Conservation (phyloP, 1,140 invertebrate genomes). For the Trichoplusia ni region DNA sequence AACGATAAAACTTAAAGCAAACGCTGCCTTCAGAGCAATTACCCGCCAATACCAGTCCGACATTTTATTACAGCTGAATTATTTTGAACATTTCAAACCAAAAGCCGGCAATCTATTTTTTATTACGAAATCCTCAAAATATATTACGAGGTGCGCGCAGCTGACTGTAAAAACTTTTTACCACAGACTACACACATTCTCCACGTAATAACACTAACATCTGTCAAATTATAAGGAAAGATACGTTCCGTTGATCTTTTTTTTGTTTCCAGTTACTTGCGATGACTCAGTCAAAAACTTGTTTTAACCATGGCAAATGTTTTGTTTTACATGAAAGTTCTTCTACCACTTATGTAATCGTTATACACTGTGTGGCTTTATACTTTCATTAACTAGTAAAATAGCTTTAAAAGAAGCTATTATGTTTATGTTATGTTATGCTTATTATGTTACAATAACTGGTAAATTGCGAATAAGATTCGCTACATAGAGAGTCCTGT, state of each 20-base stretch:
- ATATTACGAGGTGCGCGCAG: slow-evolving; percentile 23
- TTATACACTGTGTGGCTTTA: no score
- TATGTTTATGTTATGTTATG: no score
- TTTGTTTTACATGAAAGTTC: no score
- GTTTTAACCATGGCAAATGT: background rate
- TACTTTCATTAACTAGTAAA: no score
- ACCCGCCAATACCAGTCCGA: slow-evolving; percentile 73
- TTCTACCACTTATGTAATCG: no score
- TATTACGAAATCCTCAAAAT: slow-evolving; percentile 59
- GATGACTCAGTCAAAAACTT: slow-evolving; percentile 2
- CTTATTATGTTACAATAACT: no score
- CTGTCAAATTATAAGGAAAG: slow-evolving; percentile 17
- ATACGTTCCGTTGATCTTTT: slow-evolving; percentile 6
- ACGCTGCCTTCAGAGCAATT: slow-evolving; percentile 63
- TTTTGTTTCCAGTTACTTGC: background rate
- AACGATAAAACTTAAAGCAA: slow-evolving; percentile 65
- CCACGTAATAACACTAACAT: slow-evolving; percentile 39
- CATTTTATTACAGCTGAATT: slow-evolving; percentile 72
- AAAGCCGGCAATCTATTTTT: slow-evolving; percentile 45
- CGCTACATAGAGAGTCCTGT: no score
- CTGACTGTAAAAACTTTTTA: slow-evolving; percentile 14
- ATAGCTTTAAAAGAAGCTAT: no score
- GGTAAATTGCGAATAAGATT: no score
- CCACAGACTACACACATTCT: slow-evolving; percentile 13
- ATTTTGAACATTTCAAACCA: slow-evolving; percentile 69